Evolutionary conservation across 2,113 vertebrate species (phyloP).

Genomic region (Hydropotes inermis): DNA sequence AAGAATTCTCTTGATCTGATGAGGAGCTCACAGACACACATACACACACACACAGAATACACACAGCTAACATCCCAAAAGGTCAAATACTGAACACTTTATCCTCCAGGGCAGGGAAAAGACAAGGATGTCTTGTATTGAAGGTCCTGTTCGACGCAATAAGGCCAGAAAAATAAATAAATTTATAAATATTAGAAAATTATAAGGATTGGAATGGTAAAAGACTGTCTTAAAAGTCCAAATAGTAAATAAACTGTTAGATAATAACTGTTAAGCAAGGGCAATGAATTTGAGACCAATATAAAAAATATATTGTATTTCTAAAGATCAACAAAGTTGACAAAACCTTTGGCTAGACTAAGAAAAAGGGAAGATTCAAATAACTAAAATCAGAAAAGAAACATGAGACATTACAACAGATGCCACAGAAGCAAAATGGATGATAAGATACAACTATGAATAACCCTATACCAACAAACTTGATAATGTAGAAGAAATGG

Average conservation of each 20-base stretch:
- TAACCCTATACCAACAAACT: background rate
- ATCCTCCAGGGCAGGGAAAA: background rate
- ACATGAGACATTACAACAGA: background rate
- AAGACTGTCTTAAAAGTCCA: background rate
- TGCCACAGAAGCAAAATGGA: background rate
- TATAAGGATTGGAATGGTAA: background rate
- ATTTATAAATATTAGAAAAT: background rate
- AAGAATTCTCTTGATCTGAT: background rate
- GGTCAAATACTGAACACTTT: background rate
- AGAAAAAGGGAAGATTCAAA: background rate
- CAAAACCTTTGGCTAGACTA: background rate
- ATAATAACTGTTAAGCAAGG: background rate
- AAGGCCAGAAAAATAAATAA: background rate
- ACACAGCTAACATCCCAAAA: background rate
- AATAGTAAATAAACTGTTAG: background rate
- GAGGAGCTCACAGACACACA: background rate
- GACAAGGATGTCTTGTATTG: background rate
- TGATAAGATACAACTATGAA: background rate
- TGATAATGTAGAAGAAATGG: background rate
- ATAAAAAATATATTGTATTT: background rate
- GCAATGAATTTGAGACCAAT: background rate
- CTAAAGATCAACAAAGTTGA: background rate
- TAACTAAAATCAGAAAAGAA: background rate
- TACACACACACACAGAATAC: background rate
- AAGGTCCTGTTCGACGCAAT: background rate